Evolutionary conservation across 2,113 vertebrate genomes (phyloP), one percentile per base, ranked within the genome.

Genomic region (Petaurus breviceps): DNA sequence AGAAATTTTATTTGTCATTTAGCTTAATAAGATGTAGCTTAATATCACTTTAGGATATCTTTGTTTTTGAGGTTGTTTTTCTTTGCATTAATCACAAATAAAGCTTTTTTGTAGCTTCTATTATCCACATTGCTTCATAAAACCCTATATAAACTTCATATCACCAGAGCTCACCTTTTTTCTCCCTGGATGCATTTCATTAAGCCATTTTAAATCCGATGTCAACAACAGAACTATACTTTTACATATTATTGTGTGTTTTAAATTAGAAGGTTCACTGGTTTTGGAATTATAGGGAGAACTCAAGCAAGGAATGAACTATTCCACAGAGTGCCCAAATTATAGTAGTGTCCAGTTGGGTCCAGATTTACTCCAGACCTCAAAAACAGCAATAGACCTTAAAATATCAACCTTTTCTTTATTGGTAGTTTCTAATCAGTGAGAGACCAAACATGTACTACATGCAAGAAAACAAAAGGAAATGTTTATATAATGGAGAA

Each of bases 281-380:
- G 28, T 91, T 94, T 91, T 91, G 37, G 84, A 96, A 95, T 93
- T 96, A 90, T n/a, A 97, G 92, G n/a, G 57, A 97, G 52, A 95
- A 92, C 90, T 93, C 92, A 92, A 94, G 22, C 28, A 92, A 93
- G 94, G 95, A n/a, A 57, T 97, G 68, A 95, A 49, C n/a, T 94
- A 90, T 93, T 95, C 94, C 90, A 96, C 52, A 96, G 31, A 95
- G 51, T 16, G 90, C 5, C 3, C 51, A 96, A 95, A 97, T 97
- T 94, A 96, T 37, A 92, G 90, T 57, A 94, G 26, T 57, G 55
- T 94, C 49, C 90, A 52, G 12, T 95, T 91, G 37, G 89, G 92
- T 24, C n/a, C 51, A 77, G 95, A 94, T 92, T 96, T 96, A 91
- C 93, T 90, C 57, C 96, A 95, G 90, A 96, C 89, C 52, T 97